phyloP scores from a whole-genome alignment of 2,797 vertebrate species.

The Peromyscus melanophrys region DNA sequence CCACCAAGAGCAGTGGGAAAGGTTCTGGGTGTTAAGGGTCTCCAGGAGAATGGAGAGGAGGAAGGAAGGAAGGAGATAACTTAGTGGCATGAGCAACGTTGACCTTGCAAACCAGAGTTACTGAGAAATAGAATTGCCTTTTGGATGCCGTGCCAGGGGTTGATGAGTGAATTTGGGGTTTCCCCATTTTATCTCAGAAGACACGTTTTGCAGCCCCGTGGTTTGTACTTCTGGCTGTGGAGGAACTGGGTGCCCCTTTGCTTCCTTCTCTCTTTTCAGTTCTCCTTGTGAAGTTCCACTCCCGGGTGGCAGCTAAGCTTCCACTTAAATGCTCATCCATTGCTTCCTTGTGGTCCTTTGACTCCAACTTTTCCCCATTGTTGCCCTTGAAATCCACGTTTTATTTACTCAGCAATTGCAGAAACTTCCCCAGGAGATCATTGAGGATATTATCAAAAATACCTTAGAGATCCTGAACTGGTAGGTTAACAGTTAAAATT shows the following conservation, averaged over 20 bases:
- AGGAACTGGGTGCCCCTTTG: neutral
- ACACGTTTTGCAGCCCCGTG: neutral
- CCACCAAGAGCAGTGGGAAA: neutral
- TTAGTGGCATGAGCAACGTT: neutral
- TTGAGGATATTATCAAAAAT: conserved; percentile 69
- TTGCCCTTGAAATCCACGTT: conserved; percentile 60
- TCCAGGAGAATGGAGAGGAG: neutral
- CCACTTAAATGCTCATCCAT: conserved; percentile 1
- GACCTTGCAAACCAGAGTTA: neutral
- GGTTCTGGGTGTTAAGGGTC: neutral
- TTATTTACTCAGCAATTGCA: conserved; percentile 71
- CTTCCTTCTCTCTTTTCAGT: neutral
- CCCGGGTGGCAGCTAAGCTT: neutral
- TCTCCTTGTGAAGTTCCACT: conserved; percentile 5
- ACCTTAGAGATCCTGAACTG: conserved; percentile 76
- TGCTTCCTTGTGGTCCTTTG: conserved; percentile 2
- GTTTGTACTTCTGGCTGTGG: neutral
- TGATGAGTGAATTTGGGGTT: neutral
- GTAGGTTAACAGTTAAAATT: conserved; percentile 83
- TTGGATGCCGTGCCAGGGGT: neutral
- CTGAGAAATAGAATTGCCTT: neutral
- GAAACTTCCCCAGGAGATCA: conserved; percentile 21
- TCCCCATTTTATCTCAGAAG: conserved; percentile 5
- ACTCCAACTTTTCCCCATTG: conserved; percentile 3
- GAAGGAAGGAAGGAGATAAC: neutral